These are phyloP conservation scores for Magallana ariakensis DNA, from an alignment of 1,140 invertebrate genomes.

Conservation along the genomic window DNA sequence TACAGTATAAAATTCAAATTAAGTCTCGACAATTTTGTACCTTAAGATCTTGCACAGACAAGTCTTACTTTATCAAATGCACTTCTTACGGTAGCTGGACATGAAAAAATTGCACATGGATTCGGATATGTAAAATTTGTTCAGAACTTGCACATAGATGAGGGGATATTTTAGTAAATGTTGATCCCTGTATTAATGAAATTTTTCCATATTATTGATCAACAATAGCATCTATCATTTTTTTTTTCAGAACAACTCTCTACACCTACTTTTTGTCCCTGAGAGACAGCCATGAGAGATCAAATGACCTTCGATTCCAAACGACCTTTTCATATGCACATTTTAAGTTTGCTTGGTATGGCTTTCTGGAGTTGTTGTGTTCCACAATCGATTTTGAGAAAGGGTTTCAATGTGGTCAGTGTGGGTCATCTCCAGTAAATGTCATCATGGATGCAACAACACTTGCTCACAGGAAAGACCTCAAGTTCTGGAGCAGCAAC, in stretches of 20 bases:
- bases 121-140: not conserved
- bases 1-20: too few species aligned
- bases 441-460: not conserved
- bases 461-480: not conserved
- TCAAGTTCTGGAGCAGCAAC: not conserved
- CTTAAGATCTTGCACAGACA: too few species aligned
- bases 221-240: not conserved
- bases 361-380: not conserved
- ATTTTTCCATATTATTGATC: not conserved
- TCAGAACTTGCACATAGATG: not conserved
- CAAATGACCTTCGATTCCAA: not conserved
- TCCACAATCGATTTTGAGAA: not conserved
- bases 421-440: not conserved
- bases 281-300: not conserved
- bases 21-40: too few species aligned
- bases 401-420: not conserved
- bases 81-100: too few species aligned
- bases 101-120: too few species aligned
- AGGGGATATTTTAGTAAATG: not conserved
- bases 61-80: too few species aligned
- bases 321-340: not conserved
- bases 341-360: not conserved
- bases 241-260: not conserved
- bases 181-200: not conserved
- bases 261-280: not conserved